These are phyloP conservation scores for Ctenodactylus gundi DNA, from an alignment of 2,113 vertebrate species.

Conservation along the genomic window DNA sequence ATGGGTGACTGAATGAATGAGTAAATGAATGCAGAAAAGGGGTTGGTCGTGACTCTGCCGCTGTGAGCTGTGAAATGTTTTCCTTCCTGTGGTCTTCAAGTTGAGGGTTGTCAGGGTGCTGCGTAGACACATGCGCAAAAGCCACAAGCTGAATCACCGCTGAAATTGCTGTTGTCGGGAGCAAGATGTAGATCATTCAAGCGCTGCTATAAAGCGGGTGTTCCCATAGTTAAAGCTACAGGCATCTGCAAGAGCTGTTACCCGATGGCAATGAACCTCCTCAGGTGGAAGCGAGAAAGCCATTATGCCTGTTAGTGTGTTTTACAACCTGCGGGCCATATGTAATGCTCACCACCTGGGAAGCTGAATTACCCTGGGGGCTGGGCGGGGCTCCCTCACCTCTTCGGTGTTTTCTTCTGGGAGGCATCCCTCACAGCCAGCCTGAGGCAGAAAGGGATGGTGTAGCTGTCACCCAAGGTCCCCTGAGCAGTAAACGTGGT, in stretches of 20 bases:
- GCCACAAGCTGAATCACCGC: slow-evolving; percentile 69
- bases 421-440: not conserved
- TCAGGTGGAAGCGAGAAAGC: slow-evolving; percentile 70
- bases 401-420: slow-evolving; percentile 3
- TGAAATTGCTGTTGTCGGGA: slow-evolving; percentile 66
- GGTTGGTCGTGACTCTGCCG: not conserved
- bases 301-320: slow-evolving; percentile 76
- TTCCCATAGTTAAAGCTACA: slow-evolving; percentile 77
- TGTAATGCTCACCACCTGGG: slow-evolving; percentile 50
- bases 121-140: slow-evolving; percentile 41
- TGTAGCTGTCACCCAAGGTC: not conserved
- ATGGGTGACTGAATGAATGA: not conserved
- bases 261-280: slow-evolving; percentile 70
- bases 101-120: not conserved
- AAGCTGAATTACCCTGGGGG: slow-evolving; percentile 60
- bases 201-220: slow-evolving; percentile 70
- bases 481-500: not conserved
- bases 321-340: slow-evolving; percentile 73
- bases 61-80: not conserved
- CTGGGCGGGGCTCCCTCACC: slow-evolving; percentile 33
- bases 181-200: slow-evolving; percentile 67
- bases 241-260: slow-evolving; percentile 77
- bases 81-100: not conserved
- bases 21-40: not conserved
- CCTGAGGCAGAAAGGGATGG: not conserved